These are phyloP conservation scores for Oscheius sp. DNA, from an alignment of 2,888 invertebrate species.

Conservation along the genomic window DNA sequence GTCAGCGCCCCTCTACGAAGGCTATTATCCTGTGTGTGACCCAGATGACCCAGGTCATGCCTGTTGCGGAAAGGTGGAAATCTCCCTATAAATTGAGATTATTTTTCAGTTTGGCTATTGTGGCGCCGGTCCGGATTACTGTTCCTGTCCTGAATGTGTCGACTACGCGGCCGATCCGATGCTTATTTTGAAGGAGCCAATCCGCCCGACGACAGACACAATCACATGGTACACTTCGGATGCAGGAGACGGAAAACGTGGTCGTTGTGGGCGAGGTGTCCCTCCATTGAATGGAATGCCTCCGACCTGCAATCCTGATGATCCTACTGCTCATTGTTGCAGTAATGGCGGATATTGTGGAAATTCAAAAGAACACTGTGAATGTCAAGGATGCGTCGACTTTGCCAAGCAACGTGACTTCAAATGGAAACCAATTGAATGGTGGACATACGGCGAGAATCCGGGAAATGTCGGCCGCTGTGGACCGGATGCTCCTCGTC, in stretches of 20 bases:
- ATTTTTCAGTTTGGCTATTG: conserved; percentile 66
- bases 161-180: conserved; percentile 66
- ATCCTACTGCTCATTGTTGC: conserved; percentile 63
- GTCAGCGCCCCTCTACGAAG: conserved; percentile 71
- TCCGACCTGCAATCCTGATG: conserved; percentile 69
- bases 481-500: conserved; percentile 62
- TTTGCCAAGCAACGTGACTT: conserved; percentile 58
- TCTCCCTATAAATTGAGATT: neutral
- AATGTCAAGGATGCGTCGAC: conserved; percentile 69
- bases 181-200: conserved; percentile 65
- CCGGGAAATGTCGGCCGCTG: conserved; percentile 68
- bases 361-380: conserved; percentile 66
- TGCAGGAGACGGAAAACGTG: conserved; percentile 66
- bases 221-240: conserved; percentile 66
- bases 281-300: conserved; percentile 57
- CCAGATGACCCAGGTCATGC: conserved; percentile 72
- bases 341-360: conserved; percentile 69
- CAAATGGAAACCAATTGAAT: conserved; percentile 56
- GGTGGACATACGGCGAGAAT: conserved; percentile 67
- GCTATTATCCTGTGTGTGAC: conserved; percentile 72
- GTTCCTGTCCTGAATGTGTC: conserved; percentile 70
- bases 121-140: conserved; percentile 71
- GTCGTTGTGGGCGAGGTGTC: conserved; percentile 64
- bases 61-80: conserved; percentile 67
- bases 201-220: conserved; percentile 54